phyloP scores from a whole-genome alignment of 2,797 vertebrate genomes.

The Aulostomus chinensis region DNA sequence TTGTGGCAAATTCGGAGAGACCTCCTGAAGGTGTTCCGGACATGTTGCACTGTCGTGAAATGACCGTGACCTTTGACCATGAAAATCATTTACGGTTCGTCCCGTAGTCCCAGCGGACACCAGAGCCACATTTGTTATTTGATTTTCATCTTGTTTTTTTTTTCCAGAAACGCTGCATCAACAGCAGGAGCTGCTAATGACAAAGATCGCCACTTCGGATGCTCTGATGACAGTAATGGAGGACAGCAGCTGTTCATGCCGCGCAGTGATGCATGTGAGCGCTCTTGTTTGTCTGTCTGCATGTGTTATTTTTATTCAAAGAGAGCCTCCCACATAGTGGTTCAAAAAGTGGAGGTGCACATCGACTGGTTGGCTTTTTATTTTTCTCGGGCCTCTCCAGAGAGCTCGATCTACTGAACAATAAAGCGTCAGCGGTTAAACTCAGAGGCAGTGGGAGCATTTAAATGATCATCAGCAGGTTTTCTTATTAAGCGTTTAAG shows the following conservation, averaged over 20 bases:
- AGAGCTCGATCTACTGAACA: background rate
- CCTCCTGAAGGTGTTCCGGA: no score
- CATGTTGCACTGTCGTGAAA: no score
- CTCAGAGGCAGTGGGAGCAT: background rate
- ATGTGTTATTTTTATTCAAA: conserved; percentile 12
- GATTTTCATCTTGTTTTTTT: no score
- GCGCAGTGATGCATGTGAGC: conserved; percentile 13
- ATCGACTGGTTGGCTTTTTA: background rate
- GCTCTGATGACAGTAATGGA: conserved; percentile 1
- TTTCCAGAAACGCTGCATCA: conserved; percentile 3
- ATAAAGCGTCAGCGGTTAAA: conserved; percentile 1
- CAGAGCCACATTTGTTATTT: no score
- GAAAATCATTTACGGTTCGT: no score
- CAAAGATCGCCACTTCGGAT: conserved; percentile 15
- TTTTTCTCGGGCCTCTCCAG: background rate
- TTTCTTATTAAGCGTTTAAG: no score
- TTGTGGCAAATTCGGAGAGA: no score
- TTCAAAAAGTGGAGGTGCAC: conserved; percentile 1
- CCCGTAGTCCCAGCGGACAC: no score
- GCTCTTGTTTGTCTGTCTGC: conserved; percentile 11
- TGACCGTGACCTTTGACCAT: no score
- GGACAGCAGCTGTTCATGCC: conserved; percentile 17
- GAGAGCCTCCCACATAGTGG: background rate
- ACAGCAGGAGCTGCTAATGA: conserved; percentile 3
- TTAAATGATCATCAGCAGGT: background rate